These are phyloP conservation scores for Thereva unica DNA, from an alignment of 2,888 invertebrate species.

Conservation along the genomic window DNA sequence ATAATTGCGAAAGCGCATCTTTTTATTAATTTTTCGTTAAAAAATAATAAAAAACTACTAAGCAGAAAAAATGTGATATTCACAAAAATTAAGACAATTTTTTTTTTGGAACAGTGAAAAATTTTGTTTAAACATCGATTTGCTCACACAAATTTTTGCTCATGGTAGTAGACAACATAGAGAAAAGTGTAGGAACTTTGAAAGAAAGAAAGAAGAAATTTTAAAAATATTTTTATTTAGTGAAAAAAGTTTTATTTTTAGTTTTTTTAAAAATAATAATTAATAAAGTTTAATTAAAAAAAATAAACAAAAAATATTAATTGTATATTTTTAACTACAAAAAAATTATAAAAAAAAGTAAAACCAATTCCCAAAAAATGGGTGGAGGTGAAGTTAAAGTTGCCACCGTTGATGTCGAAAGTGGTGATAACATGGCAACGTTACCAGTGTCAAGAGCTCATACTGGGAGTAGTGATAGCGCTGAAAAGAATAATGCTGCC, in stretches of 20 bases:
- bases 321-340: background rate
- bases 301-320: background rate
- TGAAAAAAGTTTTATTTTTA: background rate
- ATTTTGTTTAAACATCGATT: background rate
- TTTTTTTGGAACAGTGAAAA: no score
- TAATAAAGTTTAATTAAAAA: background rate
- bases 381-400: conserved; percentile 82
- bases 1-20: background rate
- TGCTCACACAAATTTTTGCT: conserved; percentile 15
- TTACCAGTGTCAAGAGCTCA: conserved; percentile 79
- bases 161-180: conserved; percentile 22
- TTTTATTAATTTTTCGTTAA: conserved; percentile 4
- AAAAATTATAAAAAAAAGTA: background rate
- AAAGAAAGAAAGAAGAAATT: background rate
- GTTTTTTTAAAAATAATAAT: background rate
- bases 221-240: background rate
- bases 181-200: background rate
- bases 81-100: background rate
- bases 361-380: conserved; percentile 53
- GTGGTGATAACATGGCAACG: conserved; percentile 87
- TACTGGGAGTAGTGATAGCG: conserved; percentile 71
- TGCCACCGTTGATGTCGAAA: conserved; percentile 85
- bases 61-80: conserved; percentile 26
- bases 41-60: background rate
- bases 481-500: conserved; percentile 80